These are phyloP conservation scores for Rhinatrema bivittatum DNA, from an alignment of 2,797 vertebrate species.

Conservation along the genomic window DNA sequence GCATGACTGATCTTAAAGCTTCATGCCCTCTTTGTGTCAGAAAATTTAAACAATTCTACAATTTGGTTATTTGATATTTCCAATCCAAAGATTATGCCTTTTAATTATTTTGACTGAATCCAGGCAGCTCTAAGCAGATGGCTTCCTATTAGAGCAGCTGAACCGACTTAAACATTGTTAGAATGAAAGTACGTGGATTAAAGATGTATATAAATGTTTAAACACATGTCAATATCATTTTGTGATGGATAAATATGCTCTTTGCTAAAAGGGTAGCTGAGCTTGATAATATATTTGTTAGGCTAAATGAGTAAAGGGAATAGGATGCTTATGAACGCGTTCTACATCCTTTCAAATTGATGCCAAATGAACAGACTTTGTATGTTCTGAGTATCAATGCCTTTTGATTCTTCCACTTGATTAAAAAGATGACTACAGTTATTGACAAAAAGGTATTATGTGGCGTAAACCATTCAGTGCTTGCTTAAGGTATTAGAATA, in stretches of 20 bases:
- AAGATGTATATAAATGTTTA: constrained; percentile 45
- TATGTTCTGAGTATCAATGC: too few relatives aligned
- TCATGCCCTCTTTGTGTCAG: constrained; percentile 19
- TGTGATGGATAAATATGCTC: constrained; percentile 43
- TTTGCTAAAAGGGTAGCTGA: constrained; percentile 24
- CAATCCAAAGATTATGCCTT: constrained; percentile 21
- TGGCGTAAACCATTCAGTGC: too few relatives aligned
- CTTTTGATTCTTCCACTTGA: too few relatives aligned
- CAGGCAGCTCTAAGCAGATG: constrained; percentile 39
- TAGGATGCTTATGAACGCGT: too few relatives aligned
- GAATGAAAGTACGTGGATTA: constrained; percentile 38
- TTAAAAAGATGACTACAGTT: too few relatives aligned
- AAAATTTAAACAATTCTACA: constrained; percentile 22
- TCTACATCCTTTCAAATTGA: too few relatives aligned
- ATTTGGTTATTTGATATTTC: constrained; percentile 15
- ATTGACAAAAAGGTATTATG: too few relatives aligned
- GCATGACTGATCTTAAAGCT: constrained; percentile 8
- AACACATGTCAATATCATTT: constrained; percentile 41
- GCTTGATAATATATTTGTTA: constrained; percentile 39
- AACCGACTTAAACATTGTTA: constrained; percentile 39
- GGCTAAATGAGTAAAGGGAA: constrained; percentile 21
- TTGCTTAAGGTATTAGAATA: too few relatives aligned
- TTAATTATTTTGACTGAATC: constrained; percentile 35
- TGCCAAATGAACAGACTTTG: too few relatives aligned
- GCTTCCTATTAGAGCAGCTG: constrained; percentile 31